Conservation (phyloP, 2,797 vertebrate species). For the Brachyalestes nurse region DNA sequence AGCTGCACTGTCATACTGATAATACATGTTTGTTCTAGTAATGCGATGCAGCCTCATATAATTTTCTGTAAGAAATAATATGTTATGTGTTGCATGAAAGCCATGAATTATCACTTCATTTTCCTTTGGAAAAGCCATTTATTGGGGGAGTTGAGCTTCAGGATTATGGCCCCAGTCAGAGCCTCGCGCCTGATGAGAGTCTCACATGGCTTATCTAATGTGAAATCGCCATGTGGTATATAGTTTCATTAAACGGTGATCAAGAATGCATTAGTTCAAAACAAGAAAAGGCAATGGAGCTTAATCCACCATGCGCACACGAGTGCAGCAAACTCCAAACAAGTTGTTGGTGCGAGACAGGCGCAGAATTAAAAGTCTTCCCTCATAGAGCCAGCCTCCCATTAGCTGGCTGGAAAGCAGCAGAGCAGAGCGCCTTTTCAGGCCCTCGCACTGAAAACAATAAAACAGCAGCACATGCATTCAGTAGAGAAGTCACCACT, state of each 20-base stretch:
- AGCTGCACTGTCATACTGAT: conserved; percentile 75
- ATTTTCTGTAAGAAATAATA: conserved; percentile 60
- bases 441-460: conserved; percentile 80
- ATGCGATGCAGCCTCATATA: conserved; percentile 47
- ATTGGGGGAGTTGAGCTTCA: conserved; percentile 99
- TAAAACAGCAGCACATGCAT: conserved; percentile 72
- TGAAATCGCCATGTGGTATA: conserved; percentile 99
- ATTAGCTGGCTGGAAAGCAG: conserved; percentile 93
- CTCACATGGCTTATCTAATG: conserved; percentile 99
- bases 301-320: conserved; percentile 99
- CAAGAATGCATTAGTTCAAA: conserved; percentile 99
- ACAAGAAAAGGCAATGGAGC: conserved; percentile 99
- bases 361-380: conserved; percentile 99
- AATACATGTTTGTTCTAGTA: conserved; percentile 63
- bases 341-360: conserved; percentile 99
- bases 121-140: conserved; percentile 96
- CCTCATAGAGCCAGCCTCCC: conserved; percentile 97
- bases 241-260: conserved; percentile 99
- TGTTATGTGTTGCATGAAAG: conserved; percentile 69
- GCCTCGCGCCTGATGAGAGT: conserved; percentile 99
- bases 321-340: conserved; percentile 99
- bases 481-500: conserved; percentile 72
- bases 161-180: conserved; percentile 99
- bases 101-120: conserved; percentile 90
- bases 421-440: conserved; percentile 82